Conservation (phyloP, 2,113 vertebrate species). For the Amazona guildingii region DNA sequence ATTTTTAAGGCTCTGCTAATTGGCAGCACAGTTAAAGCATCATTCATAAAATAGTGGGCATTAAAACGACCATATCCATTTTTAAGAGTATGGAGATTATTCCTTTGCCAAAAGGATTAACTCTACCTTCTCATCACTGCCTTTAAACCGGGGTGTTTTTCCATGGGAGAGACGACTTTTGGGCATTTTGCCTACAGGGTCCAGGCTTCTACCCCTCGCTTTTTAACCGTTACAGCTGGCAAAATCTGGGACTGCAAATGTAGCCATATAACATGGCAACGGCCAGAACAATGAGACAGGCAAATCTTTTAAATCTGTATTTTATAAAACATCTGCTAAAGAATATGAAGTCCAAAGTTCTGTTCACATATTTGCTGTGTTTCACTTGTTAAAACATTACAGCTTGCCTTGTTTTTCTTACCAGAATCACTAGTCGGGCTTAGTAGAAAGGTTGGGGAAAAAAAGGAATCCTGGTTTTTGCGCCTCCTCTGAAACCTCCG, state of each 20-base stretch:
- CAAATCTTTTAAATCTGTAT: constrained; percentile 65
- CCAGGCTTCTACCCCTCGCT: constrained; percentile 34
- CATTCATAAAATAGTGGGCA: constrained; percentile 45
- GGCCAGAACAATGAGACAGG: constrained; percentile 51
- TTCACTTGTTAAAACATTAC: constrained; percentile 47
- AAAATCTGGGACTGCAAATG: constrained; percentile 55
- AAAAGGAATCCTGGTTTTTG: not conserved
- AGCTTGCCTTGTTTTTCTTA: constrained; percentile 52
- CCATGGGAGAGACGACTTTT: constrained; percentile 39
- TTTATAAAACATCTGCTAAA: constrained; percentile 65
- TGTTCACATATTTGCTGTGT: constrained; percentile 54
- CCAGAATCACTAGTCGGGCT: constrained; percentile 12
- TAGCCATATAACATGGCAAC: constrained; percentile 18
- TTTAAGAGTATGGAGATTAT: constrained; percentile 24
- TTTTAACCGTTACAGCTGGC: constrained; percentile 40
- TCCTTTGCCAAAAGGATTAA: constrained; percentile 33
- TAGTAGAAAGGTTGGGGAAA: not conserved
- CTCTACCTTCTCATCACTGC: constrained; percentile 5
- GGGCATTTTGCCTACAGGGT: constrained; percentile 43
- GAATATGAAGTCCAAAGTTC: constrained; percentile 65
- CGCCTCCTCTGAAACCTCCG: not conserved
- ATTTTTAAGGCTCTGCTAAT: constrained; percentile 63
- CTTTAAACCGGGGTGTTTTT: not conserved
- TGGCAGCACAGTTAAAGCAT: constrained; percentile 43
- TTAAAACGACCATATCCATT: constrained; percentile 39